phyloP scores from a whole-genome alignment of 2,888 invertebrate species.

The Cylindroiulus punctatus region DNA sequence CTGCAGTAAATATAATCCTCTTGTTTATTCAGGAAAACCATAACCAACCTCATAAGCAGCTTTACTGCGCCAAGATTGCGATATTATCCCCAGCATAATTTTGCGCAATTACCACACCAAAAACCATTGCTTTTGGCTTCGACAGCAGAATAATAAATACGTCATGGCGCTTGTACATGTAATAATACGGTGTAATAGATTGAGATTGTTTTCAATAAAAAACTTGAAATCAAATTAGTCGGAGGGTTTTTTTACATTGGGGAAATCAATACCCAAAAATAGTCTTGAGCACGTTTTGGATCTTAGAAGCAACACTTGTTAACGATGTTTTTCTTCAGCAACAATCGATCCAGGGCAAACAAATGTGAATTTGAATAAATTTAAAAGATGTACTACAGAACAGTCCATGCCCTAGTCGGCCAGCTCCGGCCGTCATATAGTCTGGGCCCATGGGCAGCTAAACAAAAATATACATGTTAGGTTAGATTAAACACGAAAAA shows the following conservation, averaged over 20 bases:
- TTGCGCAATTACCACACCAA: neutral
- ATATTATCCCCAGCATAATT: neutral
- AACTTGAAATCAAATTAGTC: neutral
- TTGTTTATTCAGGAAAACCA: conserved; percentile 16
- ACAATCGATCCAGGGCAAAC: neutral
- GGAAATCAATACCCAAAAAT: conserved; percentile 15
- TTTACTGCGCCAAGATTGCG: neutral
- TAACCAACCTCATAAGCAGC: neutral
- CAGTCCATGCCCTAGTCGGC: too few species aligned
- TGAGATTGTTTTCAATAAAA: conserved; percentile 1
- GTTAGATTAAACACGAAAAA: too few species aligned
- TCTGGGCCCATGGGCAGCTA: too few species aligned
- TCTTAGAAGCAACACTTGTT: neutral
- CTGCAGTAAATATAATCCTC: neutral
- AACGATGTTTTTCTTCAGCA: neutral
- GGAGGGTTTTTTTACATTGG: neutral
- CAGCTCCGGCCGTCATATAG: too few species aligned
- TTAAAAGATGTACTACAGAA: too few species aligned
- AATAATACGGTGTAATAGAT: neutral
- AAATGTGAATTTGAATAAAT: too few species aligned
- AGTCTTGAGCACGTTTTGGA: neutral
- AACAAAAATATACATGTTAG: too few species aligned
- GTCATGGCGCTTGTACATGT: neutral
- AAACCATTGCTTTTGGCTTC: neutral
- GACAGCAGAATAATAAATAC: neutral